Percentiles rank a stretch among this genome's conserved stretches.
Evolutionary conservation across 2,888 invertebrate species (phyloP).

Genomic region (Achlya flavicornis): DNA sequence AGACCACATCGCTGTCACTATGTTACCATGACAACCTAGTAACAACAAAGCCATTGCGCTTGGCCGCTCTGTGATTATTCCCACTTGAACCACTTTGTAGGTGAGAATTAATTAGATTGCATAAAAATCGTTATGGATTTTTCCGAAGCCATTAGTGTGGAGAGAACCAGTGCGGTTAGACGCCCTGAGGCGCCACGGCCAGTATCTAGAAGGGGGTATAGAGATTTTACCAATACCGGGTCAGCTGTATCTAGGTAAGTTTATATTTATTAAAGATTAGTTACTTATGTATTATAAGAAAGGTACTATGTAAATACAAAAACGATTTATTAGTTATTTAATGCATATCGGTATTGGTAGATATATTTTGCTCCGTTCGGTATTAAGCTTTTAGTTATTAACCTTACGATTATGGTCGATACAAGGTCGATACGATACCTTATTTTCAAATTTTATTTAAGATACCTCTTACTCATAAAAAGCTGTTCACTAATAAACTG

Average conservation of each 20-base stretch:
- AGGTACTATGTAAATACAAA: too few relatives aligned
- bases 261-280: not conserved
- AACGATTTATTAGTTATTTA: too few relatives aligned
- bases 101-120: conserved; percentile 45
- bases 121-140: conserved; percentile 69
- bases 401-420: too few relatives aligned
- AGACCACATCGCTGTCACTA: conserved; percentile 22
- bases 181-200: conserved; percentile 64
- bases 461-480: too few relatives aligned
- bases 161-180: conserved; percentile 49
- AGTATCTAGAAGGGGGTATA: conserved; percentile 70
- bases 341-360: too few relatives aligned
- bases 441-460: too few relatives aligned
- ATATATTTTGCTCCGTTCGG: too few relatives aligned
- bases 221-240: conserved; percentile 67
- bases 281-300: too few relatives aligned
- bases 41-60: conserved; percentile 68
- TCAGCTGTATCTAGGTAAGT: conserved; percentile 66
- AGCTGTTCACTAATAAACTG: too few relatives aligned
- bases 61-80: conserved; percentile 41
- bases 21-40: conserved; percentile 61
- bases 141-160: conserved; percentile 64
- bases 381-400: too few relatives aligned
- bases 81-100: conserved; percentile 47
- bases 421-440: too few relatives aligned